Base-by-base conservation (phyloP, 2,113 vertebrate genomes). In the Cichladusa arquata region DNA sequence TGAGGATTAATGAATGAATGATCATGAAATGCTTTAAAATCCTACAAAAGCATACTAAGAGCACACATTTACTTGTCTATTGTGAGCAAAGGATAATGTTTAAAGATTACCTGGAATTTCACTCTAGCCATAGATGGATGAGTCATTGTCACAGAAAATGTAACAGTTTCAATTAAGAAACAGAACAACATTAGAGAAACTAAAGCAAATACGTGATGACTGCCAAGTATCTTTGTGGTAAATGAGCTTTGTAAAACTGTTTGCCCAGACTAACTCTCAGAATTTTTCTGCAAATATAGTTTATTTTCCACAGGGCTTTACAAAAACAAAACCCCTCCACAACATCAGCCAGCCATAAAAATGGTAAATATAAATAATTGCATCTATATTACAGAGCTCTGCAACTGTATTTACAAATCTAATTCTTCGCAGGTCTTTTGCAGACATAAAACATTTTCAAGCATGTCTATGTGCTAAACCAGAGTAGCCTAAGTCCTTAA, bases 1-100 rank as follows among this genome's bases (percentile, higher is more conserved):
- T 42, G 88, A 91, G 70, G 93, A 92, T 96, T 96, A 95, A 83
- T 74, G 79, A 86, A 74, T 91, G 36, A 90, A 90, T 83, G 76
- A 69, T 25, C 65, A 77, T 73, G 66, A 94, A 94, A 85, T 38
- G 64, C 85, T 91, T 47, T 48, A 58, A 90, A 91, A 94, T 85
- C 81, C 94, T 61, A 86, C 26, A 28, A 93, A 94, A 86, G 84
- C 62, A 76, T 47, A 15, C 22, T 61, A 91, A 86, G 23, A 91
- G 78, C 67, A 73, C 33, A 86, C 14, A 42, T 22, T 86, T 69
- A 92, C 81, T 94, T 76, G 94, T 18, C 76, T 34, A 78, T 42
- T 93, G 74, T 81, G 38, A 94, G 64, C 17, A 73, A 40, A 91
- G 85, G 85, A 90, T 95, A 88, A 93, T 53, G 60, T 65, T 67